A percentile compares a stretch with the other conserved stretches of the same genome.
phyloP scores from a whole-genome alignment of 2,797 vertebrate species.

The Rhyacichthys aspro region DNA sequence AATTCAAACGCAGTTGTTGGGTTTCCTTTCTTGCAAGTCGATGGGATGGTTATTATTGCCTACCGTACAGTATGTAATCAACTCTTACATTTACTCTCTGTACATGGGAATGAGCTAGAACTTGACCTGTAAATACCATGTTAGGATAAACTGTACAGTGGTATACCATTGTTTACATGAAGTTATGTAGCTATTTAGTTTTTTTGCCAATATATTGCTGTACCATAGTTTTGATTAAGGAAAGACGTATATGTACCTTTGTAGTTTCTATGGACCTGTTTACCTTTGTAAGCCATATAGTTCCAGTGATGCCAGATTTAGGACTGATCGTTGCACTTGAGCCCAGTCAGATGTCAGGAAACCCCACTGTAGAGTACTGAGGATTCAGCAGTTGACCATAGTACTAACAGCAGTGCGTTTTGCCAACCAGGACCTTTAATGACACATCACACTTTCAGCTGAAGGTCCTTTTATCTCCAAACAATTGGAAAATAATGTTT shows the following conservation, averaged over 20 bases:
- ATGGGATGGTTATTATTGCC: constrained; percentile 65
- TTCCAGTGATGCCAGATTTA: constrained; percentile 80
- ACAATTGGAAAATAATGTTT: constrained; percentile 41
- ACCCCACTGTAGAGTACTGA: constrained; percentile 29
- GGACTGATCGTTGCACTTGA: constrained; percentile 84
- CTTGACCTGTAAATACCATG: constrained; percentile 89
- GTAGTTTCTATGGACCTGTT: constrained; percentile 85
- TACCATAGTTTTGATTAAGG: constrained; percentile 81
- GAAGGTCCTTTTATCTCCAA: constrained; percentile 29
- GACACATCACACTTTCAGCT: constrained; percentile 44
- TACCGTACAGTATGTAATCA: constrained; percentile 62
- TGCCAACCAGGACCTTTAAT: constrained; percentile 71
- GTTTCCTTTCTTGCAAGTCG: constrained; percentile 62
- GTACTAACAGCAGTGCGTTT: constrained; percentile 49
- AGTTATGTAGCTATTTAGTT: constrained; percentile 86
- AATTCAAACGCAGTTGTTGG: constrained; percentile 48
- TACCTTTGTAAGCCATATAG: constrained; percentile 89
- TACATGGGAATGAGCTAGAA: constrained; percentile 68
- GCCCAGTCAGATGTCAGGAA: constrained; percentile 60
- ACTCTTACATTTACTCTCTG: constrained; percentile 77
- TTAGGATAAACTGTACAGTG: constrained; percentile 89
- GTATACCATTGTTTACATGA: constrained; percentile 95
- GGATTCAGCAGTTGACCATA: neutral
- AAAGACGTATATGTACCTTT: constrained; percentile 81
- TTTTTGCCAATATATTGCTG: constrained; percentile 85